phyloP scores from a whole-genome alignment of 64 coral and sea anemone species.

The Cladopsammia gracilis region DNA sequence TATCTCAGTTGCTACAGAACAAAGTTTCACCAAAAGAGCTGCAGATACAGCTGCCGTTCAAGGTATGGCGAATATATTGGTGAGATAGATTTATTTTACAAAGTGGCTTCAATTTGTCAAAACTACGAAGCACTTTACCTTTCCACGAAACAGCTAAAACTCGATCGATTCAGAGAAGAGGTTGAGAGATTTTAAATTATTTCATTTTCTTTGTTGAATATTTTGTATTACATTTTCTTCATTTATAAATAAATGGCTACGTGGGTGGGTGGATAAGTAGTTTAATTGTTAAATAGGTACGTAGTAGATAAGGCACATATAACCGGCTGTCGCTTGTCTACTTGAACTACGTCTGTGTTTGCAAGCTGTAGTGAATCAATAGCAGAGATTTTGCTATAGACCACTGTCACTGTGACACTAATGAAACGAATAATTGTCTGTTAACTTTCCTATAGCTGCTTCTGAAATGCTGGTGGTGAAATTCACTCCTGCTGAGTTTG shows the following conservation, averaged over 20 bases:
- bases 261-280: background rate
- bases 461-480: constrained; percentile 13
- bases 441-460: background rate
- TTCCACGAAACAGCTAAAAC: background rate
- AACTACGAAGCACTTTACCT: too few species aligned
- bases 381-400: background rate
- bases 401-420: background rate
- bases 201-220: background rate
- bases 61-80: constrained; percentile 1
- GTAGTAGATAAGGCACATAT: background rate
- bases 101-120: background rate
- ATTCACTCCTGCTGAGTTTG: background rate
- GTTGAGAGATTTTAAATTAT: constrained; percentile 4
- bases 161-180: background rate
- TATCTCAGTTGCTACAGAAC: background rate
- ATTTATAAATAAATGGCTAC: background rate
- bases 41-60: constrained; percentile 3
- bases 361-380: background rate
- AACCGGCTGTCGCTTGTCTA: background rate
- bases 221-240: background rate
- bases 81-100: background rate
- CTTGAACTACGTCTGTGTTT: background rate
- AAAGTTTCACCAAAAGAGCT: background rate
- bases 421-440: background rate
- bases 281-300: background rate